Evolutionary conservation across 2,113 vertebrate species (phyloP).

Genomic region (Odontophorus gujanensis): DNA sequence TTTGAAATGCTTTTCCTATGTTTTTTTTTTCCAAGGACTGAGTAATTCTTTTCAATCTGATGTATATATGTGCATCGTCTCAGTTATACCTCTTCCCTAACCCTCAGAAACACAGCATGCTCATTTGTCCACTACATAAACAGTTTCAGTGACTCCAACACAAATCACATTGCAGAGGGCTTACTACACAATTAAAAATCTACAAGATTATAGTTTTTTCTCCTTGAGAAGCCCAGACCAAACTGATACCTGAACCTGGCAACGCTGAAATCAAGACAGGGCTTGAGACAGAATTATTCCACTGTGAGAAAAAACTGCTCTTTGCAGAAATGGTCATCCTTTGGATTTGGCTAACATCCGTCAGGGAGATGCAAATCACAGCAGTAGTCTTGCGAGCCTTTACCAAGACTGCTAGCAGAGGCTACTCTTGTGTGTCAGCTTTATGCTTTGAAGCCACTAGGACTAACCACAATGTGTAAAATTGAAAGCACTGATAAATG

Average conservation of each 20-base stretch:
- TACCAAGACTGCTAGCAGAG: background rate
- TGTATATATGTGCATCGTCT: background rate
- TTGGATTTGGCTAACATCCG: background rate
- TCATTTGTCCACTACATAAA: background rate
- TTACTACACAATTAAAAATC: background rate
- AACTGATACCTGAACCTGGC: background rate
- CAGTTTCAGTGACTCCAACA: background rate
- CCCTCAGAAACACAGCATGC: background rate
- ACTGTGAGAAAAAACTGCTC: background rate
- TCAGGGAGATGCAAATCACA: background rate
- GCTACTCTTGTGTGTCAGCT: background rate
- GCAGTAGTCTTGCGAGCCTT: background rate
- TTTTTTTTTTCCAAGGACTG: background rate
- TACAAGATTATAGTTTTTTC: background rate
- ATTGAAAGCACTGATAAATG: background rate
- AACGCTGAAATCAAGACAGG: background rate
- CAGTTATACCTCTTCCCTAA: background rate
- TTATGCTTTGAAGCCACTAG: background rate
- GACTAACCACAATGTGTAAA: rapidly evolving
- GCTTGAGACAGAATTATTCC: rapidly evolving
- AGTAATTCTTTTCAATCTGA: background rate
- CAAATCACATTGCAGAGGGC: background rate
- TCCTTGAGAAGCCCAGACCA: background rate
- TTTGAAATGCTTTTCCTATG: background rate
- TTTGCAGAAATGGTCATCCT: background rate